phyloP scores from a whole-genome alignment of 2,888 invertebrate species.

The Plagodis pulveraria region DNA sequence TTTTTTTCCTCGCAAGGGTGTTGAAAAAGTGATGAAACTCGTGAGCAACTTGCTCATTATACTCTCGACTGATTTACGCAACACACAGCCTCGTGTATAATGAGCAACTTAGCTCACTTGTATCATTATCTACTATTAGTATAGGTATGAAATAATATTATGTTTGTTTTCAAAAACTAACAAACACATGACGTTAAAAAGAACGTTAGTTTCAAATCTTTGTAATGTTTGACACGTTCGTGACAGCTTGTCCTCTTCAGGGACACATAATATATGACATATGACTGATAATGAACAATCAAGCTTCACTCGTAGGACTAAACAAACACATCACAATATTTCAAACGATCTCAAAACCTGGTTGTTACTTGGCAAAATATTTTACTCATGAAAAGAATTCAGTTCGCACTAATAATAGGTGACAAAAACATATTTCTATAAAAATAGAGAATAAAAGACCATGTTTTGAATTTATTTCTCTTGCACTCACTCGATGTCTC shows the following conservation, averaged over 20 bases:
- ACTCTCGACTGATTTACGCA: too few species aligned
- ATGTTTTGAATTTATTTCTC: slow-evolving; percentile 48
- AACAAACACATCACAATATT: slow-evolving; percentile 31
- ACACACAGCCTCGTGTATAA: too few species aligned
- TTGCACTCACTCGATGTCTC: slow-evolving; percentile 69
- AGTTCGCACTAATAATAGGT: slow-evolving; percentile 19
- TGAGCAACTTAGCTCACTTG: too few species aligned
- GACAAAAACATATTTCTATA: slow-evolving; percentile 53
- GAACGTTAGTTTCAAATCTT: neutral
- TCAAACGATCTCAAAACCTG: slow-evolving; percentile 19
- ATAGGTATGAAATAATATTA: too few species aligned
- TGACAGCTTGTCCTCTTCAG: slow-evolving; percentile 28
- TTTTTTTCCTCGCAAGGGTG: too few species aligned
- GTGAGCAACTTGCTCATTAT: too few species aligned
- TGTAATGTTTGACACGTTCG: slow-evolving; percentile 6
- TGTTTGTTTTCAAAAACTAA: too few species aligned
- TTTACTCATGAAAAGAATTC: slow-evolving; percentile 18
- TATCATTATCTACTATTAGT: too few species aligned
- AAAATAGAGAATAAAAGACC: slow-evolving; percentile 51
- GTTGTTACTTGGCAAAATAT: slow-evolving; percentile 27
- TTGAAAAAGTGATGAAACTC: too few species aligned
- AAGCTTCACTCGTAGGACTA: slow-evolving; percentile 27
- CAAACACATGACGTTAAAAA: neutral
- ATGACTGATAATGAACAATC: slow-evolving; percentile 31
- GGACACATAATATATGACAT: slow-evolving; percentile 31